Conservation (phyloP, 2,113 vertebrate species). For the Sitta europaea region DNA sequence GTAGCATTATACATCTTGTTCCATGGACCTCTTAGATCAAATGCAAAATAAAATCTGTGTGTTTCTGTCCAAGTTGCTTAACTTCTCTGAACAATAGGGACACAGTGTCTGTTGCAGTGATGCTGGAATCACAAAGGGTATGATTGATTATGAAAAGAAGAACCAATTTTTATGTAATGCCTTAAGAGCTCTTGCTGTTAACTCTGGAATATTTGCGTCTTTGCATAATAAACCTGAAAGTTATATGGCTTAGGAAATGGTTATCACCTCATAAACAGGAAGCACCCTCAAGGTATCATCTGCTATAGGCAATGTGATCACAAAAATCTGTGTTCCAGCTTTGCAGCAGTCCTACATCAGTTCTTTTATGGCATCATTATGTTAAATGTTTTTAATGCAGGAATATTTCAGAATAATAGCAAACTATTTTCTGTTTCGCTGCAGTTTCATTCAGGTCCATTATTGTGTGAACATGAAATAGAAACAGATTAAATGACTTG, state of each 20-base stretch:
- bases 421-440: slow-evolving; percentile 49
- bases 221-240: slow-evolving; percentile 38
- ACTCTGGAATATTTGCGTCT: not conserved
- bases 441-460: slow-evolving; percentile 38
- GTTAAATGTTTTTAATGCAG: slow-evolving; percentile 52
- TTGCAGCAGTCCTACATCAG: slow-evolving; percentile 9
- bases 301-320: slow-evolving; percentile 8
- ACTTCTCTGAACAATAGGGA: not conserved
- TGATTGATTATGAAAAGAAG: not conserved
- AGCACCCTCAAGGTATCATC: slow-evolving; percentile 57
- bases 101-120: not conserved
- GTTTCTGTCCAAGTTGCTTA: not conserved
- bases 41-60: not conserved
- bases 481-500: not conserved
- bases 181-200: not conserved
- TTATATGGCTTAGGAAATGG: slow-evolving; percentile 19
- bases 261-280: slow-evolving; percentile 65
- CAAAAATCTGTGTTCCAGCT: slow-evolving; percentile 43
- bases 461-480: not conserved
- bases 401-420: slow-evolving; percentile 52
- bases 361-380: slow-evolving; percentile 53
- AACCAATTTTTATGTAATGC: not conserved
- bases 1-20: not conserved
- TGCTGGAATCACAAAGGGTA: not conserved
- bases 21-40: not conserved